Base-by-base conservation (phyloP, 2,797 vertebrate genomes). In the Muscicapa comitata region DNA sequence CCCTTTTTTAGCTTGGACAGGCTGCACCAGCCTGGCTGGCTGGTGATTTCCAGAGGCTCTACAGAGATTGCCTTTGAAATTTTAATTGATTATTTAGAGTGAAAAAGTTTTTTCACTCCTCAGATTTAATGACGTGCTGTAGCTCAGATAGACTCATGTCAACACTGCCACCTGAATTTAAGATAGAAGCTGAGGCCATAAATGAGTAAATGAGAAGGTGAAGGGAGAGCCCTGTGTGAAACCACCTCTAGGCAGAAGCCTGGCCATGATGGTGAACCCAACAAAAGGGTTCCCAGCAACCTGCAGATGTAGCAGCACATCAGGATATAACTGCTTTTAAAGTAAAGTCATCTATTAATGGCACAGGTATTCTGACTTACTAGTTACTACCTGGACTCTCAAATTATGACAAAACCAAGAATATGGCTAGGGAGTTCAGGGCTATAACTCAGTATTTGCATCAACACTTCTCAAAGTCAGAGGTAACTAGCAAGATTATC, bases 21-120 rank as follows among this genome's bases (percentile, higher is more conserved):
- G 2, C 19, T 66, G 40, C 1, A 2, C 6, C 14, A 23, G 6
- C n/a, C 17, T 37, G 12, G 10, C 9, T 48, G 28, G 28, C 20
- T 31, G 14, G 10, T 61, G 62, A 26, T 35, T 48, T 71, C 70
- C 21, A 47, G 29, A 74, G 24, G 12, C 35, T 50, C 6, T 48
- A 45, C 17, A 55, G 35, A 75, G 31, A 53, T 17, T 47, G 13
- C 2, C 8, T 78, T 79, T 26, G 13, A 71, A 67, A 57, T 71
- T 91, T 77, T 57, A 66, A 33, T 33, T 8, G 31, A 67, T 28
- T 13, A 74, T 71, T 83, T 45, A 40, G 28, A 29, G 20, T 67
- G 11, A 57, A 84, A 88, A 67, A 38, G 7, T 1, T 7, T 70
- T 78, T 93, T 74, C 51, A 9, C 59, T 9, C 24, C 20, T 77